A percentile compares a stretch with the other conserved stretches of the same genome.
Evolutionary conservation across 2,797 vertebrate genomes (phyloP).

Genomic region (Pantherophis vulpinus): DNA sequence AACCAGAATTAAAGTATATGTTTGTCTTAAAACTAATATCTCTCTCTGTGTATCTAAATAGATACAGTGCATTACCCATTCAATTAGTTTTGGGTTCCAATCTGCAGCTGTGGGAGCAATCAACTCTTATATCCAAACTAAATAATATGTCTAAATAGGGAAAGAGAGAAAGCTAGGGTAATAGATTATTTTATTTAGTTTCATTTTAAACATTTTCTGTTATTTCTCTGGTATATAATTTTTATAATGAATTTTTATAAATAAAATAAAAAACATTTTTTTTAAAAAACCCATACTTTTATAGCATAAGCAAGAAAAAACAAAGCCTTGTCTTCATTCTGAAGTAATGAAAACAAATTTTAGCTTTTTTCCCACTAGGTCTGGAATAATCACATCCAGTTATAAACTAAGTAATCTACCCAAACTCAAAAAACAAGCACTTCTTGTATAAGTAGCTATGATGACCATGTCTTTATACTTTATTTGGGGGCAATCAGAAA

Average conservation of each 20-base stretch:
- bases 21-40: background rate
- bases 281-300: background rate
- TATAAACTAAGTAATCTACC: background rate
- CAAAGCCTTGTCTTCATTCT: background rate
- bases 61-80: background rate
- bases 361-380: background rate
- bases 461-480: background rate
- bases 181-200: background rate
- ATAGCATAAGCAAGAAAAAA: background rate
- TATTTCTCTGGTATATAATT: background rate
- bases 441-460: background rate
- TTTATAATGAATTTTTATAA: too few species aligned
- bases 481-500: background rate
- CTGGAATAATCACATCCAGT: background rate
- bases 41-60: background rate
- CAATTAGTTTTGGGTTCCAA: background rate
- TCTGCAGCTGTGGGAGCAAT: background rate
- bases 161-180: background rate
- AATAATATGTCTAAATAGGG: background rate
- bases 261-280: background rate
- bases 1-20: background rate
- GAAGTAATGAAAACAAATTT: background rate
- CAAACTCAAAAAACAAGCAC: background rate
- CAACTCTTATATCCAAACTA: background rate
- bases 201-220: background rate